phyloP scores from a whole-genome alignment of 2,113 vertebrate genomes.

The Gobio gobio region DNA sequence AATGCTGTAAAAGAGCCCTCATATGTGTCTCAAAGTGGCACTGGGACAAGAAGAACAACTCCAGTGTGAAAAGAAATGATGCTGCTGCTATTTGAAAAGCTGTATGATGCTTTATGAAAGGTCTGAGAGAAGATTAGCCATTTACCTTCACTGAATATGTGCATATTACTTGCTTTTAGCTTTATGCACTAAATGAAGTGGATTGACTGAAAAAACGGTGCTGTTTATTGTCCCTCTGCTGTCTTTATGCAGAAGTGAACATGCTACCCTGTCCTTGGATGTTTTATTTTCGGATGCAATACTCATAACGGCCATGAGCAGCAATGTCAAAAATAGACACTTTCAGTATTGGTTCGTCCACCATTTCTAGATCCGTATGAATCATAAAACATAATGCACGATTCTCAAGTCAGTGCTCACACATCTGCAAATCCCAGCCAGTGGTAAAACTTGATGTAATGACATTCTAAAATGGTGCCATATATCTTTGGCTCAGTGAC shows the following conservation, averaged over 20 bases:
- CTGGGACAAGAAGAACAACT: slow-evolving; percentile 48
- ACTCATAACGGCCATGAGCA: neutral
- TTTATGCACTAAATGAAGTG: neutral
- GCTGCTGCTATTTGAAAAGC: slow-evolving; percentile 10
- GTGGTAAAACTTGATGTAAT: neutral
- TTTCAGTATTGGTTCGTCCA: neutral
- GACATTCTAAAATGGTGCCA: too few relatives aligned
- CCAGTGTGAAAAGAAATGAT: slow-evolving; percentile 39
- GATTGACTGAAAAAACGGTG: slow-evolving; percentile 1
- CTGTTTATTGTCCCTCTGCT: neutral
- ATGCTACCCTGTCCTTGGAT: neutral
- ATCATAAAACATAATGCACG: neutral
- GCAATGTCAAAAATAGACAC: neutral
- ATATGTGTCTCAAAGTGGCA: neutral
- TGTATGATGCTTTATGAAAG: neutral
- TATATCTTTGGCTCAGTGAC: too few relatives aligned
- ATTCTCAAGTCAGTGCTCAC: neutral
- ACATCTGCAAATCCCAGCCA: neutral
- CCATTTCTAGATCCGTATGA: neutral
- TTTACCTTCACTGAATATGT: neutral
- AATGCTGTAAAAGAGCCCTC: neutral
- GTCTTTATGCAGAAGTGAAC: neutral
- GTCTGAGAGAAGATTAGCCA: neutral
- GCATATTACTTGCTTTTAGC: neutral
- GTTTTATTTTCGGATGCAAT: neutral